These are phyloP conservation scores for Tiaroga cobitis DNA, from an alignment of 2,797 vertebrate species.

Conservation along the genomic window DNA sequence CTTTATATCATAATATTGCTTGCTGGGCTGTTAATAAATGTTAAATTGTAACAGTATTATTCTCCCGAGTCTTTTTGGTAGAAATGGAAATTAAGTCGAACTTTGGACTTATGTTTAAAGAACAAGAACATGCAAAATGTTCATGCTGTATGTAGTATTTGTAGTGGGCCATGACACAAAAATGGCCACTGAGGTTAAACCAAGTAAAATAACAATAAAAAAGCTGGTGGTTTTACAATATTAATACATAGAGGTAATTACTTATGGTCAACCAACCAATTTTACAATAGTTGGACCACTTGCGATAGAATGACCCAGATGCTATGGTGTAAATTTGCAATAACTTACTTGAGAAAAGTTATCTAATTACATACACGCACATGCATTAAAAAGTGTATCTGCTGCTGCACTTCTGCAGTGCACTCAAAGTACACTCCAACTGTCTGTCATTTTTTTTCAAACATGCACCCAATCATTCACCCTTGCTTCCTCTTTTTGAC, in stretches of 20 bases:
- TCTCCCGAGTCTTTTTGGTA: too few relatives aligned
- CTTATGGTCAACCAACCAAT: too few relatives aligned
- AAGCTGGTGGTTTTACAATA: not conserved
- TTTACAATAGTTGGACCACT: not conserved
- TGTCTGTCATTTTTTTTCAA: not conserved
- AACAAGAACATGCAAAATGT: not conserved
- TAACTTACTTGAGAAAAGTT: not conserved
- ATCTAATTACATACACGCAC: not conserved
- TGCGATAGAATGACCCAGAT: not conserved
- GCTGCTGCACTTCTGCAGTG: not conserved
- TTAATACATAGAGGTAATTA: not conserved
- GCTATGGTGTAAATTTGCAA: not conserved
- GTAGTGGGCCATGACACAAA: not conserved
- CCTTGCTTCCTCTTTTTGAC: constrained; percentile 37
- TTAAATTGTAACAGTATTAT: too few relatives aligned
- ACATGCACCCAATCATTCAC: not conserved
- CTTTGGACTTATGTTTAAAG: not conserved
- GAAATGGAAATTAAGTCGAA: not conserved
- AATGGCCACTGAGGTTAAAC: not conserved
- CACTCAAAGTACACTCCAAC: not conserved
- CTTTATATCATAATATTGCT: too few relatives aligned
- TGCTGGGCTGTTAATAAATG: too few relatives aligned
- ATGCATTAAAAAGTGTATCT: not conserved
- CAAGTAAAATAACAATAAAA: not conserved
- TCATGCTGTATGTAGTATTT: not conserved